Evolutionary conservation across 1,140 invertebrate genomes (phyloP), one percentile per base, ranked within the genome.

Genomic region (Eubasilissa regina): DNA sequence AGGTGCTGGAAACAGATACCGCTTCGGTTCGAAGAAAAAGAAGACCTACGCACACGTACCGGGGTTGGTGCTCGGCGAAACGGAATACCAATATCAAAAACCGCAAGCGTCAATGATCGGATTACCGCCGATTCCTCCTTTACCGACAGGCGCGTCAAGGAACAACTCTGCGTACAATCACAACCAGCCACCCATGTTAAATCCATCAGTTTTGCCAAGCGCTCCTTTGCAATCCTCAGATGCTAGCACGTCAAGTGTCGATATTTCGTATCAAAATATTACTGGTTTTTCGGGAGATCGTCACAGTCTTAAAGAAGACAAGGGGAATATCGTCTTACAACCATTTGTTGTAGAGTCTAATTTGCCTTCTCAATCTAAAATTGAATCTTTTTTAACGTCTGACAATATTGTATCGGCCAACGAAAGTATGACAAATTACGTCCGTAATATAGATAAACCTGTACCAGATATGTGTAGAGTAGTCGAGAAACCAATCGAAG

Each of bases 41-140:
- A 91, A 91, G 85, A 83, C 87, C 3, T 92, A 92, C 84, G 91
- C 91, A 15, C 91, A 89, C 80, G 90, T 91, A 84, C 91, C 91
- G 3, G 91, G 91, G 4, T 81, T 92, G 0, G 87, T 82, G 35
- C 84, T 86, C 0, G 84, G 85, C 19, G 84, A 87, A 56, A 78
- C 70, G 21, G 77, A 72, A n/a, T 21, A 60, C 15, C 64, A n/a
- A 4, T 43, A 47, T 13, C 51, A 13, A 15, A 78, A 13, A 25
- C 64, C 51, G 7, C 76, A 78, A 43, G 1, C 47, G 11, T 48
- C 76, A 10, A 25, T 35, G 1, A 10, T 21, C 4, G 60, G 47
- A 35, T n/a, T 64, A 9, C 75, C 75, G 0, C 75, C 75, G 0
- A 53, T 77, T 8, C 45, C 75, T 8, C n/a, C n/a, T 15, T 66